Conservation (phyloP, 2,888 invertebrate species). For the Mallateleia sp. region DNA sequence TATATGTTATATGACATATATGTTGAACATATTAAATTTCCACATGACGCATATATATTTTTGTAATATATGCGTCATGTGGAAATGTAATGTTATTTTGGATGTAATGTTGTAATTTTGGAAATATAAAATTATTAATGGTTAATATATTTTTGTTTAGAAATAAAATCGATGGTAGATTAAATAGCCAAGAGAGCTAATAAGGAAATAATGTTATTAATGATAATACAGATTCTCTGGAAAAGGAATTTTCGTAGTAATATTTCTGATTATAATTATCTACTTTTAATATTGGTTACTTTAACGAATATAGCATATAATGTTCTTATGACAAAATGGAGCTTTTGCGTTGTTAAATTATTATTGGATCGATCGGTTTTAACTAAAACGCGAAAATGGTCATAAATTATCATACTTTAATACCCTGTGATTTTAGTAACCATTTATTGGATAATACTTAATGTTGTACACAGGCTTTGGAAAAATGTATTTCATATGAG, state of each 20-base stretch:
- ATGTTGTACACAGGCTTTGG: neutral
- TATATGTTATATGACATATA: neutral
- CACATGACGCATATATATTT: no score
- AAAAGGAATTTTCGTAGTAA: neutral
- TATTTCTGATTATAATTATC: neutral
- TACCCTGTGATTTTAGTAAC: neutral
- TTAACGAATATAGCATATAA: neutral
- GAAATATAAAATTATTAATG: no score
- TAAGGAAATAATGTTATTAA: no score
- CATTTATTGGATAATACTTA: neutral
- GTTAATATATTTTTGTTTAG: no score
- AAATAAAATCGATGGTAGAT: no score
- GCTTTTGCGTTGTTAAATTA: slow-evolving; percentile 23
- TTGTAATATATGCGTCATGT: no score
- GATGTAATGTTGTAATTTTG: no score
- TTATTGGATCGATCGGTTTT: slow-evolving; percentile 20
- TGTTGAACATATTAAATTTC: no score
- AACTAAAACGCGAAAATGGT: slow-evolving; percentile 21
- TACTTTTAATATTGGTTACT: neutral
- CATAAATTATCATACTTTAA: neutral
- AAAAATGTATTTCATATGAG: neutral
- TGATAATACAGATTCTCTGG: neutral
- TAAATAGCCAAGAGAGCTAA: no score
- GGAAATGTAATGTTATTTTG: no score
- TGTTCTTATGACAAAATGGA: slow-evolving; percentile 14